Conservation (phyloP, 2,113 vertebrate species). For the Nibea coibor region DNA sequence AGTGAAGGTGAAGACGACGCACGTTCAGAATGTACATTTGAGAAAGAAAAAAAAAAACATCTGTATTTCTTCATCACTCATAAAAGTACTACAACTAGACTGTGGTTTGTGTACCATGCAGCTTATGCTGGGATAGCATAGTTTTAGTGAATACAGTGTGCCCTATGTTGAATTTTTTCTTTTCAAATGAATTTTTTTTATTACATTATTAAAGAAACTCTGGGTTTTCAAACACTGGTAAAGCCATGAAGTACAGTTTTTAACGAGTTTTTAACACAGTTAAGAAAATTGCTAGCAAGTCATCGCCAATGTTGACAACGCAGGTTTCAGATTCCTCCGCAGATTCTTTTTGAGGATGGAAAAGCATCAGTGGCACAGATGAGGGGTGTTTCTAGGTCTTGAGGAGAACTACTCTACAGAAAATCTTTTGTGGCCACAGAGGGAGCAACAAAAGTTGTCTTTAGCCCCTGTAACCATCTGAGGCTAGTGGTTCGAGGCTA, state of each 20-base stretch:
- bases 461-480: no score
- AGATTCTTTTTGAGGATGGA: not conserved
- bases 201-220: not conserved
- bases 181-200: not conserved
- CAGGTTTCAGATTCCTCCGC: not conserved
- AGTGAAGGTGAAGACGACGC: conserved; percentile 33
- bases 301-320: no score
- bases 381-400: no score
- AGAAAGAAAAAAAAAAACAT: not conserved
- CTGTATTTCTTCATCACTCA: conserved; percentile 1
- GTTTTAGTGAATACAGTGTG: not conserved
- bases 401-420: not conserved
- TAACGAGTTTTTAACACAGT: not conserved
- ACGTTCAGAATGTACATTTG: not conserved
- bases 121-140: conserved; percentile 5
- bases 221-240: no score
- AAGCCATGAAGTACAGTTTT: not conserved
- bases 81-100: no score
- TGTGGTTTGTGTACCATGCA: not conserved
- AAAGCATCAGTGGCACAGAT: not conserved
- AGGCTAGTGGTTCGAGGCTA: not conserved
- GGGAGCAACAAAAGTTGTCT: no score
- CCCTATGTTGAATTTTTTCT: not conserved
- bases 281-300: not conserved
- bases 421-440: not conserved